Percentiles rank a stretch among this genome's conserved stretches.
Conservation (phyloP, 1,140 invertebrate species). For the Trichomalopsis sarcophagae region DNA sequence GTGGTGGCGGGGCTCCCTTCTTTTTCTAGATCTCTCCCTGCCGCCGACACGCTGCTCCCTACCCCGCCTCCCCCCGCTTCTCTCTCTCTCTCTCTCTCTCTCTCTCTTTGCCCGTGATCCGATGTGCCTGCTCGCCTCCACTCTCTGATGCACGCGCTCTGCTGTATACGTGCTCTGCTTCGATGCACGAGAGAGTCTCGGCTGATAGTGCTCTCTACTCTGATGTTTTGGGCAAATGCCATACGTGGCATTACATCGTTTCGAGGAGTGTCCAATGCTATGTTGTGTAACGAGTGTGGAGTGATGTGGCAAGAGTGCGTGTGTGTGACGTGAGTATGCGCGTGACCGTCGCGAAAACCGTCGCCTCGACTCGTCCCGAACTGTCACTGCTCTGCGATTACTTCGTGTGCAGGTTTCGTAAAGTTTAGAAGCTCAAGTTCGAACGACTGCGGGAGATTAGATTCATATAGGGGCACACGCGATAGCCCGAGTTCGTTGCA, state of each 20-base stretch:
- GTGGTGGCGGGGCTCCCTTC: constrained; percentile 65
- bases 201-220: too few species aligned
- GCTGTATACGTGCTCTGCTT: too few species aligned
- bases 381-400: background rate
- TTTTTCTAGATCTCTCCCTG: constrained; percentile 66
- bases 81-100: background rate
- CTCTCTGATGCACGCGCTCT: background rate
- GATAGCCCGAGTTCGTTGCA: too few species aligned
- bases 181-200: too few species aligned
- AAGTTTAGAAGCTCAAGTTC: too few species aligned
- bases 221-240: too few species aligned
- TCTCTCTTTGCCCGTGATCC: background rate
- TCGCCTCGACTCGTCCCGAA: background rate
- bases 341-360: background rate
- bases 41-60: constrained; percentile 33
- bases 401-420: background rate
- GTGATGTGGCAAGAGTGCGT: too few species aligned
- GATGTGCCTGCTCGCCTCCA: background rate
- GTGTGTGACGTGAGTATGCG: background rate
- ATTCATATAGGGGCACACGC: too few species aligned
- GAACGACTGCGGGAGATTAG: too few species aligned
- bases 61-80: constrained; percentile 42
- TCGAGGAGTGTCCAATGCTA: background rate
- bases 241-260: too few species aligned
- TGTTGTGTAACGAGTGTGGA: background rate